phyloP scores from a whole-genome alignment of 2,888 invertebrate species.

The Philereme transversata region DNA sequence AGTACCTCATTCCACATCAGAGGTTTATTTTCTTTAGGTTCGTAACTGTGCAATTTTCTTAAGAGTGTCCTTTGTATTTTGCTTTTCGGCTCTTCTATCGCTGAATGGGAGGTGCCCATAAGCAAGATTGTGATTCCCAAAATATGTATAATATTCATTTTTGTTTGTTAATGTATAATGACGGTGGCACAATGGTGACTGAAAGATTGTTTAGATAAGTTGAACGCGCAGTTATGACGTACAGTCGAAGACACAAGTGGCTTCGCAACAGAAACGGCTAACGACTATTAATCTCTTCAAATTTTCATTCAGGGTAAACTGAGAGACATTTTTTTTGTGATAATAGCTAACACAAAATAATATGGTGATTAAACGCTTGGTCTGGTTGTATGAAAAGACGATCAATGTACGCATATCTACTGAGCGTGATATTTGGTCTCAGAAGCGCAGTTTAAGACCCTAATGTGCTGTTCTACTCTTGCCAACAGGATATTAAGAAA shows the following conservation, averaged over 20 bases:
- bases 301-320: too few relatives aligned
- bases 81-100: conserved; percentile 47
- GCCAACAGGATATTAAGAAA: too few relatives aligned
- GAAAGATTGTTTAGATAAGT: conserved; percentile 69
- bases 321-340: too few relatives aligned
- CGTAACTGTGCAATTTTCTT: conserved; percentile 68
- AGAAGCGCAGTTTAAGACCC: too few relatives aligned
- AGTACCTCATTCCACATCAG: conserved; percentile 70
- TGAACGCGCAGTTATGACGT: conserved; percentile 54
- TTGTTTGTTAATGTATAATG: conserved; percentile 54
- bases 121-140: conserved; percentile 58
- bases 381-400: too few relatives aligned
- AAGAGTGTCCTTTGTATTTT: conserved; percentile 61
- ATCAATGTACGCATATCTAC: too few relatives aligned
- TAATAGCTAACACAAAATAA: too few relatives aligned
- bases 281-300: too few relatives aligned
- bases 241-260: conserved; percentile 48
- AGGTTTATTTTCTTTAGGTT: conserved; percentile 52
- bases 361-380: too few relatives aligned
- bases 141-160: conserved; percentile 64
- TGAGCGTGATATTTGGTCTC: too few relatives aligned
- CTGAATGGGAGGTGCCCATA: conserved; percentile 52
- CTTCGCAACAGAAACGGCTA: background rate
- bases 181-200: conserved; percentile 61
- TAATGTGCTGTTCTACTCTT: too few relatives aligned